Evolutionary conservation across 2,797 vertebrate genomes (phyloP), one percentile per base, ranked within the genome.

Genomic region (Steatocranus sp.): DNA sequence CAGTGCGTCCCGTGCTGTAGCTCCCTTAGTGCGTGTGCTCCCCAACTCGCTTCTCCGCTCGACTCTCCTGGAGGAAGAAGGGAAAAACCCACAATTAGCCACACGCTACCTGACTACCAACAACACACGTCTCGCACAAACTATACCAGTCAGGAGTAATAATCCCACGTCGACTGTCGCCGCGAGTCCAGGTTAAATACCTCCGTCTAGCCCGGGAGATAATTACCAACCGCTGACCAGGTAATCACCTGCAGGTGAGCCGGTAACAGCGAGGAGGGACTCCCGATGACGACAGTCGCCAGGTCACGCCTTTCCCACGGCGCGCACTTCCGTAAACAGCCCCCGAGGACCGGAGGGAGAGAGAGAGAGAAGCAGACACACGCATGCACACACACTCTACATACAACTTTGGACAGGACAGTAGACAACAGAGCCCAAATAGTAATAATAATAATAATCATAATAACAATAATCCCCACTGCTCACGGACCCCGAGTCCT

Each of bases 21-120:
- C 17, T 41, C 43, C 0, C 1, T 18, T 48, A 48, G 43, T 8
- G 43, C 17, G 43, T 0, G 17, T 9, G 46, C 8, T 18, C 46
- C 46, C 46, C 46, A 18, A 18, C 17, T 48, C 0, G 46, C 41
- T 43, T 43, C 41, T 25, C 25, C 25, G 25, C 25, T 25, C 25
- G 25, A 25, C 25, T 25, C 25, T 25, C 25, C 25, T 25, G 25
- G 25, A 25, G 25, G 25, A 25, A 25, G 25, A 25, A 25, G 25
- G 25, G n/a, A n/a, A 25, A 25, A 51, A 7, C 12, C 50, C 20
- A 51, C 50, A 51, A 7, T 51, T 23, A 51, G 49, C 49, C 2
- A 50, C 49, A 50, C 0, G 5, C 49, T 0, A 50, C 3, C 49
- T 1, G 1, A 50, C 1, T 11, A 50, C 49, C 3, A 50, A 1